Percentiles rank a stretch among this genome's conserved stretches.
phyloP scores from a whole-genome alignment of 2,113 vertebrate species.

The Hippocampus guttulatus region DNA sequence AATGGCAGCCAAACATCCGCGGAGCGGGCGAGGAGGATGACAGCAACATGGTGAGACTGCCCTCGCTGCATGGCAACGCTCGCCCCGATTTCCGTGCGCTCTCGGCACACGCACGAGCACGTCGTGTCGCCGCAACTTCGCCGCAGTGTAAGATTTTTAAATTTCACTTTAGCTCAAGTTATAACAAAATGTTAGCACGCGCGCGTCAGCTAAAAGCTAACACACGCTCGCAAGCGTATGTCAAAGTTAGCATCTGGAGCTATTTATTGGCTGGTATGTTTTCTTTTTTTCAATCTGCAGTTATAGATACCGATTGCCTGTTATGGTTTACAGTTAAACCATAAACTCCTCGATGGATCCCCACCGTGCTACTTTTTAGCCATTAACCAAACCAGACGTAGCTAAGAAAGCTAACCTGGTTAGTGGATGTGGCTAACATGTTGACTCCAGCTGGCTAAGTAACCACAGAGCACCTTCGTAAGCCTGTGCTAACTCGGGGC shows the following conservation, averaged over 20 bases:
- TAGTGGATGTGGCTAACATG: constrained; percentile 17
- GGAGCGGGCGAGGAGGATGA: constrained; percentile 65
- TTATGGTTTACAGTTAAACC: background rate
- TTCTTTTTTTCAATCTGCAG: background rate
- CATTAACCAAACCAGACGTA: background rate
- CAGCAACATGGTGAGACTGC: constrained; percentile 59
- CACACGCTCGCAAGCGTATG: constrained; percentile 34
- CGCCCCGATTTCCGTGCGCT: background rate
- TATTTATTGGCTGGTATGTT: constrained; percentile 2
- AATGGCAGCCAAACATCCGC: constrained; percentile 64
- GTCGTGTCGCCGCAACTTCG: background rate
- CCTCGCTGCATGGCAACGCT: constrained; percentile 5
- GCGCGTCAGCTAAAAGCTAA: constrained; percentile 45
- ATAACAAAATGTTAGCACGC: constrained; percentile 34
- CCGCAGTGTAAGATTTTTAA: background rate
- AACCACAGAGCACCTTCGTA: constrained; percentile 1
- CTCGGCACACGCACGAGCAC: no score
- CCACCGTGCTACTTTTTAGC: background rate
- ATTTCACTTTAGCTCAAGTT: constrained; percentile 55
- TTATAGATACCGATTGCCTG: background rate
- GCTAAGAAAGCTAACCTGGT: background rate
- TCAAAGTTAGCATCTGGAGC: constrained; percentile 27
- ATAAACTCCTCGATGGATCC: background rate
- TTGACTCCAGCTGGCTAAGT: constrained; percentile 20
- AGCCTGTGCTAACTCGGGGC: constrained; percentile 43